Percentiles rank a stretch among this genome's conserved stretches.
Conservation (phyloP, 1,140 invertebrate species). For the Marisa cornuarietis region DNA sequence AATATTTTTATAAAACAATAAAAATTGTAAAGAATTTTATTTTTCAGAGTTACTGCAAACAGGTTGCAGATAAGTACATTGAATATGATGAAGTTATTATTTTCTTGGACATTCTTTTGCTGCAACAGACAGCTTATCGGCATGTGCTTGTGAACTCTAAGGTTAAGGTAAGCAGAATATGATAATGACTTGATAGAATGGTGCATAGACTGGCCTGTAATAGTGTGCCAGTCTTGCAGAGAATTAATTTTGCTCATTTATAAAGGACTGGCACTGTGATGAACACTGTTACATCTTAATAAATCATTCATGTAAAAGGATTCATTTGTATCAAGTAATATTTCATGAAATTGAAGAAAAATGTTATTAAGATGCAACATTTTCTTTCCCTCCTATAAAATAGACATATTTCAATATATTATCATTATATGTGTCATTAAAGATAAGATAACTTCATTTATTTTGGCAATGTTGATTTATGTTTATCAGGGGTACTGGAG, state of each 20-base stretch:
- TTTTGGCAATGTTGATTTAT: slow-evolving; percentile 17
- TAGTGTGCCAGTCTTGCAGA: too few species aligned
- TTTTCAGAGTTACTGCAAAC: slow-evolving; percentile 77
- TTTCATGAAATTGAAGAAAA: too few species aligned
- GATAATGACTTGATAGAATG: not conserved
- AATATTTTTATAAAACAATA: not conserved
- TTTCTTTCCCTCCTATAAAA: too few species aligned
- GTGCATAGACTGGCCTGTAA: too few species aligned
- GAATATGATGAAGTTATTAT: slow-evolving; percentile 88
- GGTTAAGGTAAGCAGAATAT: slow-evolving; percentile 14
- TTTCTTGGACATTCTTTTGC: slow-evolving; percentile 81
- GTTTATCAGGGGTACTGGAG: slow-evolving; percentile 54
- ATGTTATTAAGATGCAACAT: too few species aligned
- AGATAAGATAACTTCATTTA: not conserved
- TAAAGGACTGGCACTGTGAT: too few species aligned
- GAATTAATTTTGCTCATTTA: too few species aligned
- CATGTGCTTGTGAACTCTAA: slow-evolving; percentile 80
- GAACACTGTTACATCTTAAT: too few species aligned
- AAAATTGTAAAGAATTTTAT: slow-evolving; percentile 21
- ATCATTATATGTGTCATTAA: not conserved
- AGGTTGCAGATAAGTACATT: slow-evolving; percentile 85
- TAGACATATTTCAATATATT: too few species aligned
- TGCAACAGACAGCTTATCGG: slow-evolving; percentile 81
- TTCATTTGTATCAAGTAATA: too few species aligned
- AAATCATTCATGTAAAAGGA: too few species aligned